Base-by-base conservation (phyloP, 2,797 vertebrate species). In the Schizothorax lantsangensis region DNA sequence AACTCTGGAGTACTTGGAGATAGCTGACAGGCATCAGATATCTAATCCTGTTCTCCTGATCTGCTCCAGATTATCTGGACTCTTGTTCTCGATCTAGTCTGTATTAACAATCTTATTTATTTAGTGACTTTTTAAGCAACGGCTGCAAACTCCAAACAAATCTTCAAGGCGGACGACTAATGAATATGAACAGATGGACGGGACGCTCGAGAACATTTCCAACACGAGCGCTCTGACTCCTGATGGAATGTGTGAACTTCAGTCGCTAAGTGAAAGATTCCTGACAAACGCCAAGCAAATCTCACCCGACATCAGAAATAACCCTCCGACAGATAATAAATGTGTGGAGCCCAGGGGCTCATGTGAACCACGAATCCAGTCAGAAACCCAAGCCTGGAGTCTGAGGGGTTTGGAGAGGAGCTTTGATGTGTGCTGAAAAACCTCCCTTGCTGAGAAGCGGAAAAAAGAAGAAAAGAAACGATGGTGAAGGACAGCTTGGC, bases 341-440 rank as follows among this genome's bases (percentile, higher is more conserved):
- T 23, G 84, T 69, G 45, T 5, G 23, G 62, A 57, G 83, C 62
- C 59, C 33, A 52, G 74, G 83, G 83, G 79, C 43, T 43, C 62
- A n/a, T 6, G 47, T 2, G 45, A 69, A 69, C 33, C 74, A 15
- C 17, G 36, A 15, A 74, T 69, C 83, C 83, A 49, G 30, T 78
- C 83, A 4, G 43, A 84, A 78, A 78, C 73, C 45, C 74, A 6
- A 69, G 83, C 47, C 72, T 69, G 15, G n/a, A 79, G 74, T 69
- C 64, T 78, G 47, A 69, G 2, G 30, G 83, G 26, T 14, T 66
- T 74, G 52, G 71, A 83, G 82, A 23, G 71, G 23, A 1, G 49
- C 73, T 84, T 78, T 84, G 73, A 84, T 78, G 83, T 84, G 83
- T 84, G 83, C 62, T 52, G 73, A 52, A 38, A 84, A 66, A 49